Percentiles rank a stretch among this genome's conserved stretches.
These are phyloP conservation scores for Chamaedrilus cognettii DNA, from an alignment of 2,888 invertebrate genomes.

Conservation along the genomic window DNA sequence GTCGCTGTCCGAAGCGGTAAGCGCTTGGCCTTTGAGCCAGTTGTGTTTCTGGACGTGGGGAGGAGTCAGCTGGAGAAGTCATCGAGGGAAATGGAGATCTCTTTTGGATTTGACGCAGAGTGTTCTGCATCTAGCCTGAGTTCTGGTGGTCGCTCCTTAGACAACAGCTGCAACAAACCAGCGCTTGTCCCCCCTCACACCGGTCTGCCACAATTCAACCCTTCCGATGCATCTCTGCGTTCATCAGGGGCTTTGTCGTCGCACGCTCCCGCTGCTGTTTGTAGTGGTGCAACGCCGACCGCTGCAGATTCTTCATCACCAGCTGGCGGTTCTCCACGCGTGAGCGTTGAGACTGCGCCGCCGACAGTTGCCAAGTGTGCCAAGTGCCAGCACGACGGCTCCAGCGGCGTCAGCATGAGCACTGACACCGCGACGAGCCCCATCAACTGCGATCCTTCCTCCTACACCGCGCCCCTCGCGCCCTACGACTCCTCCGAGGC, in stretches of 20 bases:
- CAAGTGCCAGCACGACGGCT: background rate
- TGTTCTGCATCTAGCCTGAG: background rate
- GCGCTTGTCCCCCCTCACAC: no score
- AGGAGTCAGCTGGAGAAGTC: background rate
- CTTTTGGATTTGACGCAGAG: slow-evolving; percentile 3
- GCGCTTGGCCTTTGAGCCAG: background rate
- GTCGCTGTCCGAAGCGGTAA: background rate
- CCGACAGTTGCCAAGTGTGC: background rate
- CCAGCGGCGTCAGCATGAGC: background rate
- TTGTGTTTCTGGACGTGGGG: background rate
- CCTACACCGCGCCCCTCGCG: background rate
- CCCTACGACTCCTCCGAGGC: background rate
- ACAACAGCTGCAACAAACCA: background rate
- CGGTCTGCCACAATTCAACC: no score
- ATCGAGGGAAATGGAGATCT: background rate
- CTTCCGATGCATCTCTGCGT: no score
- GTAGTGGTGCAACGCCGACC: background rate
- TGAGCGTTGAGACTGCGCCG: background rate
- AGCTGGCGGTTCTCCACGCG: background rate
- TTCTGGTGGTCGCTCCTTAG: no score
- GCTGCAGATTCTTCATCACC: background rate
- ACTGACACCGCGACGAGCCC: background rate
- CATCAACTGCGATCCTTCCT: background rate
- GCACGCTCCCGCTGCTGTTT: no score
- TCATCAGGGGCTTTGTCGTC: no score